Evolutionary conservation across 2,888 invertebrate species (phyloP).

Genomic region (Gerris lacustris): DNA sequence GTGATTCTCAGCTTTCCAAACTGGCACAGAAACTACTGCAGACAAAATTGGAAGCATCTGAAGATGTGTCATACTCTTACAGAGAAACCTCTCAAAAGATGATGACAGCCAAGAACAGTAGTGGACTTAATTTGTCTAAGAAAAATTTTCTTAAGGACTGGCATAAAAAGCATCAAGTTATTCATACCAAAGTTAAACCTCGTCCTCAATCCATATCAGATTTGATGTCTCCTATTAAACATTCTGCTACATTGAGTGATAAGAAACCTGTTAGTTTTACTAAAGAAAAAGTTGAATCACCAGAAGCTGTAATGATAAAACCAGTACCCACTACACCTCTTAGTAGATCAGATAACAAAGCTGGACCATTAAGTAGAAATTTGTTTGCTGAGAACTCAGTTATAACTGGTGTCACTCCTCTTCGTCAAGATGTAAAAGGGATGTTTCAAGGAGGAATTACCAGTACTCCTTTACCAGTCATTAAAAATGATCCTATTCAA

Average conservation of each 20-base stretch:
- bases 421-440: not conserved
- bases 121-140: not conserved
- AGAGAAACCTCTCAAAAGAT: not conserved
- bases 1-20: constrained; percentile 30
- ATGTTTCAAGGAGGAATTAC: not conserved
- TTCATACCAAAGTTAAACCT: constrained; percentile 19
- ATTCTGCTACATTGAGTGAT: constrained; percentile 5
- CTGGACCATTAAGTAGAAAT: not conserved
- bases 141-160: not conserved
- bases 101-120: not conserved
- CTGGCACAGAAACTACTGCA: constrained; percentile 31
- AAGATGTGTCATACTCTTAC: not conserved
- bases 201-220: not conserved
- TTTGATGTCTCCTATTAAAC: constrained; percentile 14
- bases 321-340: not conserved
- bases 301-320: not conserved
- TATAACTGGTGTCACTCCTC: not conserved
- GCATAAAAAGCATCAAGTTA: constrained; percentile 23
- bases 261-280: not conserved
- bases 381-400: not conserved
- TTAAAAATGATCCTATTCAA: not conserved
- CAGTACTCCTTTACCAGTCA: not conserved
- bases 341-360: not conserved
- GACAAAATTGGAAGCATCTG: constrained; percentile 22
- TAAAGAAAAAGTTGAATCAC: not conserved